Evolutionary conservation across 2,113 vertebrate species (phyloP).

Genomic region (Leiothrix lutea): DNA sequence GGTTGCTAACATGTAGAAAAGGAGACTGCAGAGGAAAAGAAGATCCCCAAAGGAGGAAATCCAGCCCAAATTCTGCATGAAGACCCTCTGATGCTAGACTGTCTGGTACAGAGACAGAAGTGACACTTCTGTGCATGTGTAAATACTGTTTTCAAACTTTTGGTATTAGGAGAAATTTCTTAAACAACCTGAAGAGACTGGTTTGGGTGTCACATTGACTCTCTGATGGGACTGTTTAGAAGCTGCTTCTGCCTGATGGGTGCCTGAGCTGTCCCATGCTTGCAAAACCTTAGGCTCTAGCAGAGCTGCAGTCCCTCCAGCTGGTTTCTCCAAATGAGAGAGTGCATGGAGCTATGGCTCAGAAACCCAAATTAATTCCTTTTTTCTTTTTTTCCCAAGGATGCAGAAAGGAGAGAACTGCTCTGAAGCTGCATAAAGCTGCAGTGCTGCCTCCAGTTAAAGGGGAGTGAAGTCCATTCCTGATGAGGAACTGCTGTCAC

Average conservation of each 20-base stretch:
- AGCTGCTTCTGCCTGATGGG: background rate
- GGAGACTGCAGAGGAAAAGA: background rate
- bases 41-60: background rate
- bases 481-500: no score
- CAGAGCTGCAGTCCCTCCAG: fast-evolving
- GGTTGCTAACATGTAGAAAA: background rate
- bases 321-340: background rate
- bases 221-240: background rate
- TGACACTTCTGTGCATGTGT: fast-evolving
- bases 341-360: background rate
- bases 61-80: background rate
- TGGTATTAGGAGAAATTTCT: background rate
- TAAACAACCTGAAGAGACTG: background rate
- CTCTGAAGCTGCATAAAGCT: background rate
- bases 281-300: background rate
- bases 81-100: background rate
- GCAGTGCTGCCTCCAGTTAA: background rate
- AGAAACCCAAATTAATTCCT: background rate
- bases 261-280: background rate
- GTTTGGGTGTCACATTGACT: background rate
- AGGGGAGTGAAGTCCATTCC: background rate
- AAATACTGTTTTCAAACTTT: background rate
- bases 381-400: background rate
- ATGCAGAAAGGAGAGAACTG: background rate
- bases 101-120: background rate